phyloP scores from a whole-genome alignment of 53 echinoderm and acorn worm genomes.

The Pentamera pediparva region DNA sequence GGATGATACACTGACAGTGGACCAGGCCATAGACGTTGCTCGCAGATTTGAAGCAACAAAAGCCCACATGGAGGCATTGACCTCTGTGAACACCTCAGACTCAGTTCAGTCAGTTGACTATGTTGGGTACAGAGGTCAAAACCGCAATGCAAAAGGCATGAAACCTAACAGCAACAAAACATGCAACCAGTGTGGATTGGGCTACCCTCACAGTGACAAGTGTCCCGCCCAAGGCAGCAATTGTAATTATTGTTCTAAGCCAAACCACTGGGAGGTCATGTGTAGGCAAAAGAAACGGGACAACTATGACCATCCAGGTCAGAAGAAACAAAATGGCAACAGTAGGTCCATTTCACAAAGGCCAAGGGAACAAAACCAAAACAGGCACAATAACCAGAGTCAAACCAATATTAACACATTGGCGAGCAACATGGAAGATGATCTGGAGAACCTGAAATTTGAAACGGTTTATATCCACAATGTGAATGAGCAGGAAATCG shows the following conservation, averaged over 20 bases:
- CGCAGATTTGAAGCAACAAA: constrained; percentile 32
- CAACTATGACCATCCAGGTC: neutral
- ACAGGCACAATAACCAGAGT: neutral
- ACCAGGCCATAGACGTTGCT: constrained; percentile 29
- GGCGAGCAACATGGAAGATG: neutral
- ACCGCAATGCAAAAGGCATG: too few relatives aligned
- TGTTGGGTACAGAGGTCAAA: too few relatives aligned
- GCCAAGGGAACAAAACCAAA: neutral
- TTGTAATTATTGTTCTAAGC: neutral
- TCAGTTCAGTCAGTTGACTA: constrained; percentile 22
- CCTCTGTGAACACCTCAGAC: neutral
- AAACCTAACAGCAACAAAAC: neutral
- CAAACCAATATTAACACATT: neutral
- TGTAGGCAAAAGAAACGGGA: neutral
- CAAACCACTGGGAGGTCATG: neutral
- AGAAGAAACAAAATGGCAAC: neutral
- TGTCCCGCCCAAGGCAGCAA: neutral
- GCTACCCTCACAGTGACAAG: too few relatives aligned
- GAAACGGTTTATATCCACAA: neutral
- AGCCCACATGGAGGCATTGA: constrained; percentile 13
- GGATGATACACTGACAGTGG: constrained; percentile 38
- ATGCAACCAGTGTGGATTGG: neutral
- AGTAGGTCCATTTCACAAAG: neutral
- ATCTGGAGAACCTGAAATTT: neutral
- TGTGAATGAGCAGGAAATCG: neutral